These are phyloP conservation scores for Coenonympha glycerion DNA, from an alignment of 2,888 invertebrate species.

Conservation along the genomic window DNA sequence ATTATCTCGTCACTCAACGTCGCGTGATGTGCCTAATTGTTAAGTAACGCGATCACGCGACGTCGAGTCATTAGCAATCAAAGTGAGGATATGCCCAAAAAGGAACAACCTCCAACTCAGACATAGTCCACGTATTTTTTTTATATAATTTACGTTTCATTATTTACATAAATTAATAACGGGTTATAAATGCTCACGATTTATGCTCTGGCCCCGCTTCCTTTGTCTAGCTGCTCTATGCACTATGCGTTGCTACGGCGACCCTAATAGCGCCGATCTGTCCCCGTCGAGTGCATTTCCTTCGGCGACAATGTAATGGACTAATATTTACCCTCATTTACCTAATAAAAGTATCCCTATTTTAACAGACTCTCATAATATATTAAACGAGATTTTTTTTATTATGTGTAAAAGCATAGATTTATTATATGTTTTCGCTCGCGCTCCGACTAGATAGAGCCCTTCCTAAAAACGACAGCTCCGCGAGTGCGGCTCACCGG, in stretches of 20 bases:
- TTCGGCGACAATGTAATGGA: slow-evolving; percentile 29
- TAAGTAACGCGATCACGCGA: too few relatives aligned
- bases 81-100: too few relatives aligned
- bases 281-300: slow-evolving; percentile 46
- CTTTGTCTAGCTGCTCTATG: slow-evolving; percentile 18
- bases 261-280: slow-evolving; percentile 48
- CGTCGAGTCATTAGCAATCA: too few relatives aligned
- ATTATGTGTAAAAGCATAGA: background rate
- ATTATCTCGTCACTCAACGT: too few relatives aligned
- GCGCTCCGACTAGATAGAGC: too few relatives aligned
- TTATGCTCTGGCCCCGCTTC: slow-evolving; percentile 16
- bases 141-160: too few relatives aligned
- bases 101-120: too few relatives aligned
- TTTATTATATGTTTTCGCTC: too few relatives aligned
- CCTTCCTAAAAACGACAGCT: too few relatives aligned
- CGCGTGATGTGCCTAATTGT: too few relatives aligned
- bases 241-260: slow-evolving; percentile 8
- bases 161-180: slow-evolving; percentile 22
- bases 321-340: slow-evolving; percentile 21
- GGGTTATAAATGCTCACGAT: slow-evolving; percentile 19
- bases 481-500: too few relatives aligned
- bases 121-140: too few relatives aligned
- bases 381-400: background rate
- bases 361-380: background rate
- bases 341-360: slow-evolving; percentile 10